Evolutionary conservation across 2,113 vertebrate genomes (phyloP), one percentile per base, ranked within the genome.

Genomic region (Rhodinocichla rosea): DNA sequence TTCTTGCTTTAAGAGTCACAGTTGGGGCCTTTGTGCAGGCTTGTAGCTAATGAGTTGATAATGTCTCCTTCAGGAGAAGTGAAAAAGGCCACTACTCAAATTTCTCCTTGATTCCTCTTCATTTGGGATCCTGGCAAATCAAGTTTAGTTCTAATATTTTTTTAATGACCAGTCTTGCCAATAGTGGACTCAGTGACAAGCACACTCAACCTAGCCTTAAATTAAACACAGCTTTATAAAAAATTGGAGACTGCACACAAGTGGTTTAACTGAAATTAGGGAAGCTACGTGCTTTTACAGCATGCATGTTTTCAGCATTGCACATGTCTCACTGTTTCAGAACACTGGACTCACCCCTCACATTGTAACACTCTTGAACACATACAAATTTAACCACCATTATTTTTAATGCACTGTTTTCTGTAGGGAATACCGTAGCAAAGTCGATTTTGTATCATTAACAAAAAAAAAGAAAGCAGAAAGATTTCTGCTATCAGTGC

Each of bases 41-140:
- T 96, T 96, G 92, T 90, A 95, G 92, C 69, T 97, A 96, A 97
- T 97, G 94, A 96, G 90, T 96, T 93, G 93, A 90, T 93, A 96
- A 96, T 95, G 44, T 93, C 92, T 96, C 93, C 93, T 96, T 96
- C 95, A 97, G 57, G 86, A 92, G 92, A 94, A 97, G 90, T 37
- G 65, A 95, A 96, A 94, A 96, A 96, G 92, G 56, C 94, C 93
- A 96, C 94, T 96, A 97, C 42, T 97, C 96, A 95, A 95, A 94
- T 93, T 89, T 95, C 53, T 75, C 88, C 85, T 90, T 84, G 73
- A 89, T 94, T 95, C 86, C 83, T 94, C 76, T 90, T 94, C 86
- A 96, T 90, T 68, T 96, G 83, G 94, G 90, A 93, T 90, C 68
- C 60, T 96, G 94, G 90, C 93, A 96, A 95, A 94, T 62, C 77